Evolutionary conservation across 2,888 invertebrate genomes (phyloP), one percentile per base, ranked within the genome.

Genomic region (Hipparchia sbordonii): DNA sequence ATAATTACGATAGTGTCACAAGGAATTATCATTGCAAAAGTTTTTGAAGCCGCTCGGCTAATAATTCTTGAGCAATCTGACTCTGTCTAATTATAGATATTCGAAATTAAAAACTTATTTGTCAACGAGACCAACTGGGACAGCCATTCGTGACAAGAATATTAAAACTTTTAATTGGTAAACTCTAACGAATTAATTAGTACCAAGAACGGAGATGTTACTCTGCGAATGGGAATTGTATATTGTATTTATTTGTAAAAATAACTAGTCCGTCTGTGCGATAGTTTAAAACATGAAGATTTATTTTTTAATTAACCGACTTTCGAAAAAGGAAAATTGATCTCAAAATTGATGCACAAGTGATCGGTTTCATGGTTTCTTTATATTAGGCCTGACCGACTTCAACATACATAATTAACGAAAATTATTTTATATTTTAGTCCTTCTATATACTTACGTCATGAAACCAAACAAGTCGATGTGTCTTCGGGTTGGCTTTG

Each of bases 391-490:
- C 39, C 39, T 5, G 5, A 2, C 39, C 39, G 39, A 39, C 39
- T 39, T 39, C 39, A 39, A 39, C 39, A 39, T 39, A 39, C 23
- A 39, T 39, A 39, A 39, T 39, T 39, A 39, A 23, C 23, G 23
- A 23, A 23, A 23, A 23, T 23, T 23, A 23, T 23, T 23, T 23
- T 23, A 23, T 23, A 23, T 23, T 23, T 23, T 23, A n/a, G n/a
- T n/a, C n/a, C n/a, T 13, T 4, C 2, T 57, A 13, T 13, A 7
- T 76, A 89, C 93, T 92, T 80, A 93, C 93, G 84, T 96, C 96
- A 88, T 97, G 97, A 88, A 96, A 97, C 97, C 97, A 98, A 74
- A 97, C 96, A 81, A 97, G 95, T 85, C 97, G 96, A 90, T 97
- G 96, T 52, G 96, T 96, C 85, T 96, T 97, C 23, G 97, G 98